phyloP scores from a whole-genome alignment of 1,140 invertebrate genomes.

The Holcopasites calliopsidis region DNA sequence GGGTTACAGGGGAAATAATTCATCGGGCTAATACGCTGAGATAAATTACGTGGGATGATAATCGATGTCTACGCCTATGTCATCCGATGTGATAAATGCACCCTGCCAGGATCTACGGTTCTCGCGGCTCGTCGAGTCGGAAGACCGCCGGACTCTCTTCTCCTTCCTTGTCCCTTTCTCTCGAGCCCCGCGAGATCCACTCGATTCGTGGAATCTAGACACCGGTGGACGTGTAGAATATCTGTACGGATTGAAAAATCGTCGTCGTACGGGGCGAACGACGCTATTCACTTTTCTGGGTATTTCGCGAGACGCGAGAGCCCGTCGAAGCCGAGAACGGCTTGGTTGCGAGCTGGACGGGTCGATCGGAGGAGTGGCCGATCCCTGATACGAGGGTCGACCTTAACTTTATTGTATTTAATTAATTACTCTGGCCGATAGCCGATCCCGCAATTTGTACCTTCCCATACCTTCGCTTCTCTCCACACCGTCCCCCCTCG shows the following conservation, averaged over 20 bases:
- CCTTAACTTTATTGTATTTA: conserved; percentile 74
- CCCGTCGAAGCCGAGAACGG: no score
- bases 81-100: conserved; percentile 41
- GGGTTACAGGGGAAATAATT: conserved; percentile 37
- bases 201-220: conserved; percentile 30
- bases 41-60: conserved; percentile 48
- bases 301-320: conserved; percentile 61
- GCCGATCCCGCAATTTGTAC: conserved; percentile 71
- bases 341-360: conserved; percentile 48
- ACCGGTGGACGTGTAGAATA: neutral
- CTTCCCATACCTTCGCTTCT: conserved; percentile 41
- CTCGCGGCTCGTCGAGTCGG: conserved; percentile 11
- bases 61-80: conserved; percentile 46
- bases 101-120: conserved; percentile 29
- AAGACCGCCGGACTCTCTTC: neutral
- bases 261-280: conserved; percentile 11
- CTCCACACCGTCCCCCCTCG: conserved; percentile 17
- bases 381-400: conserved; percentile 70
- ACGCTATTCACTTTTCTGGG: conserved; percentile 31
- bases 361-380: conserved; percentile 70
- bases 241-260: conserved; percentile 45
- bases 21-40: conserved; percentile 32
- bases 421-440: conserved; percentile 72
- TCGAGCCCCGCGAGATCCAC: neutral
- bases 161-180: neutral